Percentiles rank a stretch among this genome's conserved stretches.
Conservation (phyloP, 1,140 invertebrate species). For the Cataglyphis hispanica region DNA sequence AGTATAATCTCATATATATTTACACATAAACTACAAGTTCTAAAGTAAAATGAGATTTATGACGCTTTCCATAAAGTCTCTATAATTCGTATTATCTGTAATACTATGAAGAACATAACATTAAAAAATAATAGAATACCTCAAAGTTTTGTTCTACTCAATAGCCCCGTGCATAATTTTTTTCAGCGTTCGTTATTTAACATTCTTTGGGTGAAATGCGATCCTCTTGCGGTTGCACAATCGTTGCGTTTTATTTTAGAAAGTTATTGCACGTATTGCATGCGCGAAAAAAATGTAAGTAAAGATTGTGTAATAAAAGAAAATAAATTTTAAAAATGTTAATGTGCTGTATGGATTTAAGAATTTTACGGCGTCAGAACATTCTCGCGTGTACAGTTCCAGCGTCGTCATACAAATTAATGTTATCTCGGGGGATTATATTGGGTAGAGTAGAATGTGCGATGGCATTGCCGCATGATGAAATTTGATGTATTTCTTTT, state of each 20-base stretch:
- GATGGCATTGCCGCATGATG: conserved; percentile 59
- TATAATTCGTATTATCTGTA: not conserved
- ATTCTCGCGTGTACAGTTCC: conserved; percentile 62
- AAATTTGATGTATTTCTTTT: conserved; percentile 72
- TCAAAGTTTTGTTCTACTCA: not conserved
- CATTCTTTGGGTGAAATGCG: conserved; percentile 54
- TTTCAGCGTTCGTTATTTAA: conserved; percentile 7
- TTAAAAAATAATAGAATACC: not conserved
- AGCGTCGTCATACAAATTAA: conserved; percentile 66
- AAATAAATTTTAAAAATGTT: conserved; percentile 23
- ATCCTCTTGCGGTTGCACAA: conserved; percentile 36
- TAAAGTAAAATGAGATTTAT: not conserved
- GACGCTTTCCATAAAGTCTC: not conserved
- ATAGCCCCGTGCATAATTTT: not conserved
- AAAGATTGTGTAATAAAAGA: conserved; percentile 35
- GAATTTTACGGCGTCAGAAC: conserved; percentile 44
- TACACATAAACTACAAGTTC: not conserved
- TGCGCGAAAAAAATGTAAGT: not conserved
- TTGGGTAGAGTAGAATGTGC: conserved; percentile 40
- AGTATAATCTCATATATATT: not conserved
- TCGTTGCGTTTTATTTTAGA: conserved; percentile 64
- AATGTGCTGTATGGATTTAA: conserved; percentile 36
- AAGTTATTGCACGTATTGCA: conserved; percentile 34
- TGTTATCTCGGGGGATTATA: conserved; percentile 65
- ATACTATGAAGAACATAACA: not conserved